A percentile compares a stretch with the other conserved stretches of the same genome.
phyloP scores from a whole-genome alignment of 1,140 invertebrate genomes.

The Seison nebaliae region DNA sequence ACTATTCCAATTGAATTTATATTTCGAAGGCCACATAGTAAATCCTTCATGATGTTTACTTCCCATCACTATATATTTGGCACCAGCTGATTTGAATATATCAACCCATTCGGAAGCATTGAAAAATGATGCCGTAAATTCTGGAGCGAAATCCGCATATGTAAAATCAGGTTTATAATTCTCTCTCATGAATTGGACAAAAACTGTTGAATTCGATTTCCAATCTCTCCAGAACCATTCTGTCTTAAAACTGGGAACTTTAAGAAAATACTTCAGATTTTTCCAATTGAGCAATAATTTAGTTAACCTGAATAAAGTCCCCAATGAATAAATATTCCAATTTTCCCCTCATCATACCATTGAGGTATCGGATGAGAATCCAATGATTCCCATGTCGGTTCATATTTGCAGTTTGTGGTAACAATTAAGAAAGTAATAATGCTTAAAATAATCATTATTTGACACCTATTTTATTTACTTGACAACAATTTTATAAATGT shows the following conservation, averaged over 20 bases:
- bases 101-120: slow-evolving; percentile 11
- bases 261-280: neutral
- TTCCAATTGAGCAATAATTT: neutral
- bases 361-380: slow-evolving; percentile 48
- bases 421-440: too few species aligned
- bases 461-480: too few species aligned
- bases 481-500: too few species aligned
- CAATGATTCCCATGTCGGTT: slow-evolving; percentile 45
- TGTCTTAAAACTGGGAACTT: slow-evolving; percentile 37
- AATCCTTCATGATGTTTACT: neutral
- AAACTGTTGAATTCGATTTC: slow-evolving; percentile 12
- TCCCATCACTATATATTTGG: neutral
- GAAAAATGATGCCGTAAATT: slow-evolving; percentile 15
- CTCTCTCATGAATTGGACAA: slow-evolving; percentile 17
- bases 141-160: slow-evolving; percentile 18
- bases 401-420: slow-evolving; percentile 15
- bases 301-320: slow-evolving; percentile 47
- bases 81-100: slow-evolving; percentile 8
- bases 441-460: too few species aligned
- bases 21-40: neutral
- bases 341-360: slow-evolving; percentile 64
- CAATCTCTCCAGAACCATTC: slow-evolving; percentile 20
- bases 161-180: slow-evolving; percentile 18
- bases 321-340: slow-evolving; percentile 77
- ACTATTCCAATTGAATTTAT: too few species aligned